phyloP scores from a whole-genome alignment of 2,113 vertebrate species.

The Daphoenositta chrysoptera region DNA sequence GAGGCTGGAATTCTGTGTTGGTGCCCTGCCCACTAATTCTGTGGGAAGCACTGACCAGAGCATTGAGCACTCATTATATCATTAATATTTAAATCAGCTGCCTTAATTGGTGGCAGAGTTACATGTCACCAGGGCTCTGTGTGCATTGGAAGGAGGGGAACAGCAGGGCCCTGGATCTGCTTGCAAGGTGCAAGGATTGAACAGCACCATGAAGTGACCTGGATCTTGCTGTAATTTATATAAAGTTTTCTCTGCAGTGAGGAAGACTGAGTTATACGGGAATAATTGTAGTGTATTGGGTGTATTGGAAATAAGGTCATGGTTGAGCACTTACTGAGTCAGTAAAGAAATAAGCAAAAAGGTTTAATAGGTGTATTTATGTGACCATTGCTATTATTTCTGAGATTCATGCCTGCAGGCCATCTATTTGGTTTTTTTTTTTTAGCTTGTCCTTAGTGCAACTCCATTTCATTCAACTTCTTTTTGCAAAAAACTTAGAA shows the following conservation, averaged over 20 bases:
- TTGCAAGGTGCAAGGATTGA: neutral
- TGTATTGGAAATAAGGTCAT: neutral
- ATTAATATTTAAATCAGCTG: neutral
- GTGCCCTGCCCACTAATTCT: neutral
- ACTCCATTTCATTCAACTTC: neutral
- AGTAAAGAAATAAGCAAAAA: neutral
- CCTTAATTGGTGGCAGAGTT: neutral
- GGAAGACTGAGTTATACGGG: neutral
- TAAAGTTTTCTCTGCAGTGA: neutral
- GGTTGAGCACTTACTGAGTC: neutral
- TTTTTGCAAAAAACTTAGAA: neutral
- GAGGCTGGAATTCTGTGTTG: neutral
- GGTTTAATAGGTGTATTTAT: neutral
- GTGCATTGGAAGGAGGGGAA: neutral
- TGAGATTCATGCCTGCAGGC: neutral
- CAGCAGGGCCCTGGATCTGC: neutral
- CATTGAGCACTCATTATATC: neutral
- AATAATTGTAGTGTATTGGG: neutral
- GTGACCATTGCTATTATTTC: neutral
- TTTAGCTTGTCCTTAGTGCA: neutral
- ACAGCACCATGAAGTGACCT: neutral
- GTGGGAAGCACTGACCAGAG: neutral
- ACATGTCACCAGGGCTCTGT: fast-evolving
- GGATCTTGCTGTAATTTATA: neutral
- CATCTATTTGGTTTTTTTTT: neutral